Evolutionary conservation across 64 coral and sea anemone genomes (phyloP).

Genomic region (Exaiptasia diaphana): DNA sequence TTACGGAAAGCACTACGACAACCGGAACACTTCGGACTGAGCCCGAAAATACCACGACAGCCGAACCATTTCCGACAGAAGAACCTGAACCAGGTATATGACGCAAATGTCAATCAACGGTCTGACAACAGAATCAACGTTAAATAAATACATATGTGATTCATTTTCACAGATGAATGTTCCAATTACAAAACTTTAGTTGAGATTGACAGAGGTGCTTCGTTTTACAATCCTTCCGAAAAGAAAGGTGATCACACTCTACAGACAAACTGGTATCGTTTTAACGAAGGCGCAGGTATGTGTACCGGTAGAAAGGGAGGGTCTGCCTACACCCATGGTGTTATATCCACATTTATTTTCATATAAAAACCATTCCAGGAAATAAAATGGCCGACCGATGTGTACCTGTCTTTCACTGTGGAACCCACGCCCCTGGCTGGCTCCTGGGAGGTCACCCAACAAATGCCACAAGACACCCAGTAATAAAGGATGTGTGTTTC

Average conservation of each 20-base stretch:
- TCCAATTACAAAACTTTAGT: neutral
- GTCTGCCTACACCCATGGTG: neutral
- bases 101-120: too few species aligned
- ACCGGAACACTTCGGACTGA: too few species aligned
- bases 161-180: neutral
- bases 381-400: neutral
- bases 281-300: neutral
- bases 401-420: constrained; percentile 12
- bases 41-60: too few species aligned
- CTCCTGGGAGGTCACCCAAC: constrained; percentile 9
- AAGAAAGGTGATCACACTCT: neutral
- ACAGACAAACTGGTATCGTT: neutral
- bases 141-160: too few species aligned
- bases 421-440: constrained; percentile 21
- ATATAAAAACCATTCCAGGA: neutral
- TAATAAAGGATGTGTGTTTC: constrained; percentile 13
- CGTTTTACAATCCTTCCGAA: neutral
- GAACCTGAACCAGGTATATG: too few species aligned
- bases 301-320: neutral
- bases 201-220: neutral
- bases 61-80: too few species aligned
- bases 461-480: neutral
- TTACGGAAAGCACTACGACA: too few species aligned
- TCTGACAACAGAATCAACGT: too few species aligned
- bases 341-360: neutral